Percentiles rank a stretch among this genome's conserved stretches.
Evolutionary conservation across 2,797 vertebrate species (phyloP).

Genomic region (Bucorvus abyssinicus): DNA sequence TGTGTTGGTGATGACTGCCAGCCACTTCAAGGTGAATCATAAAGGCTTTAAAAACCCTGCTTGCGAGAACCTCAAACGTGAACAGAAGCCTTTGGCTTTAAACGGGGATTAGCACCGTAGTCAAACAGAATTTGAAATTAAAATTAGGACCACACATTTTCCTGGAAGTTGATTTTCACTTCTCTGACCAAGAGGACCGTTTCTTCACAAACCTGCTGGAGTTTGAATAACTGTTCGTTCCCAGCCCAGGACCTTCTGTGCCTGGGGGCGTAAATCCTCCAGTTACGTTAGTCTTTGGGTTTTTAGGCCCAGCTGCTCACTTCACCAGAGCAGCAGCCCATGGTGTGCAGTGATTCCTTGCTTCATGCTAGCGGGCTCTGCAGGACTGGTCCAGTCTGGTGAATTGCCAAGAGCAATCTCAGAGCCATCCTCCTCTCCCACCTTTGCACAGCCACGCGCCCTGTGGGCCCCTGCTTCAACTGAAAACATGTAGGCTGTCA

Average conservation of each 20-base stretch:
- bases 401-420: not conserved
- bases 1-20: not conserved
- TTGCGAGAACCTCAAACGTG: not conserved
- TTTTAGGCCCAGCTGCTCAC: not conserved
- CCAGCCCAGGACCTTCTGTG: not conserved
- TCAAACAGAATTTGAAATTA: slow-evolving; percentile 11
- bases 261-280: not conserved
- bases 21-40: slow-evolving; percentile 43
- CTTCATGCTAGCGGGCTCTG: not conserved
- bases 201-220: not conserved
- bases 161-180: not conserved
- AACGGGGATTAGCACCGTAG: not conserved
- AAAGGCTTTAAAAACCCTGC: slow-evolving; percentile 19
- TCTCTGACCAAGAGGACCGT: not conserved
- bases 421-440: not conserved
- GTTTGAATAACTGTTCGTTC: not conserved
- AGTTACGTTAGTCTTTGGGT: rapidly evolving
- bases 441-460: not conserved
- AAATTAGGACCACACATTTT: not conserved
- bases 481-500: not conserved
- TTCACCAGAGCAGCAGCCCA: not conserved
- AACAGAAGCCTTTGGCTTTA: slow-evolving; percentile 36
- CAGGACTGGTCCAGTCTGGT: rapidly evolving
- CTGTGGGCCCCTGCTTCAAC: not conserved
- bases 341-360: not conserved